phyloP scores from a whole-genome alignment of 2,113 vertebrate species.

The Epinephelus fuscoguttatus region DNA sequence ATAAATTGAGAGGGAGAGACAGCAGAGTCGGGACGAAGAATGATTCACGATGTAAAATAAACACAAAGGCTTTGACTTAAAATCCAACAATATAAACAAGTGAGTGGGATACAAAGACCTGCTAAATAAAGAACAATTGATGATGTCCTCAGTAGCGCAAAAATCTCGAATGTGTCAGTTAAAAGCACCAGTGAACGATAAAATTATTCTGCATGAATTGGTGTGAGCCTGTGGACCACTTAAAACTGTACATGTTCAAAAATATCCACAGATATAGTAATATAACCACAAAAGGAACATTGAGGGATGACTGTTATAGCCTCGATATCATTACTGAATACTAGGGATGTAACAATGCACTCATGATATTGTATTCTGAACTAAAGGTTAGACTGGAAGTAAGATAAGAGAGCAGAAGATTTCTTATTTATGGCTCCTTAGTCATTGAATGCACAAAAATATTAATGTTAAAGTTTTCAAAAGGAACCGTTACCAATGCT shows the following conservation, averaged over 20 bases:
- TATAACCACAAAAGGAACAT: slow-evolving; percentile 1
- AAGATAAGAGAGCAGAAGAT: not conserved
- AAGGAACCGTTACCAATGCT: too few species aligned
- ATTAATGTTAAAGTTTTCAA: too few species aligned
- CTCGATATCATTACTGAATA: not conserved
- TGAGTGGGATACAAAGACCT: not conserved
- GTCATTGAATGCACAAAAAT: not conserved
- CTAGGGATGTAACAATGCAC: not conserved
- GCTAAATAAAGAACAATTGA: slow-evolving; percentile 24
- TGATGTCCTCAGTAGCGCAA: not conserved
- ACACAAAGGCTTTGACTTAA: slow-evolving; percentile 13
- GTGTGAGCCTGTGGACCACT: slow-evolving; percentile 2
- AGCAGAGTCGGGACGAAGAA: not conserved
- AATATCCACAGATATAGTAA: not conserved
- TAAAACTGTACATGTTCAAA: not conserved
- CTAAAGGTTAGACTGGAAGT: not conserved
- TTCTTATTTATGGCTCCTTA: not conserved
- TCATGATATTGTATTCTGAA: not conserved
- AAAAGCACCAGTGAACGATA: slow-evolving; percentile 19
- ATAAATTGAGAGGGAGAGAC: slow-evolving; percentile 11
- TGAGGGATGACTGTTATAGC: not conserved
- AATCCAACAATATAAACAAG: not conserved
- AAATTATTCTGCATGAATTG: slow-evolving; percentile 10
- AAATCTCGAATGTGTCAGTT: slow-evolving; percentile 8
- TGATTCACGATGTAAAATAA: not conserved